A percentile compares a stretch with the other conserved stretches of the same genome.
Evolutionary conservation across 2,797 vertebrate genomes (phyloP).

Genomic region (Erithacus rubecula): DNA sequence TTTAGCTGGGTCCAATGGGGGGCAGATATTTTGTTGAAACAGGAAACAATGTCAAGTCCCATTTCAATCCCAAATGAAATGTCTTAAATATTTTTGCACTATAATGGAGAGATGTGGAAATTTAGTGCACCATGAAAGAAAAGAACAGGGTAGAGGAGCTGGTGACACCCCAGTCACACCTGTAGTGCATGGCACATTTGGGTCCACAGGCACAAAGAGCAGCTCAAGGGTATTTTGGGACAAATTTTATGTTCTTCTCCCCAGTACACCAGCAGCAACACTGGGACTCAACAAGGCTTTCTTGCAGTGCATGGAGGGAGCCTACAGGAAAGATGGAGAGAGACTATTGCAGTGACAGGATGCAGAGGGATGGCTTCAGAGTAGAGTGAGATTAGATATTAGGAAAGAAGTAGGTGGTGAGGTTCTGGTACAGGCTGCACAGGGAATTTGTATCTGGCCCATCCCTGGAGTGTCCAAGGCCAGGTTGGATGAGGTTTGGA

Average conservation of each 20-base stretch:
- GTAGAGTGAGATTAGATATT: not conserved
- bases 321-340: not conserved
- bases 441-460: not conserved
- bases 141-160: not conserved
- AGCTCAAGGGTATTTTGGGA: not conserved
- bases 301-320: not conserved
- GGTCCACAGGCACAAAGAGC: accelerated
- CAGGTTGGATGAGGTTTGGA: not conserved
- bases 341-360: not conserved
- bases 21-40: not conserved
- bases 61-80: not conserved
- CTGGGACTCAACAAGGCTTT: not conserved
- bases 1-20: not conserved
- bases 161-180: accelerated
- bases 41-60: not conserved
- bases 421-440: not conserved
- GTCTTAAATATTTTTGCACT: not conserved
- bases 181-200: accelerated
- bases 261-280: not conserved
- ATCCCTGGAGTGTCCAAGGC: not conserved
- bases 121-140: not conserved
- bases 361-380: not conserved
- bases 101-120: not conserved
- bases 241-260: not conserved
- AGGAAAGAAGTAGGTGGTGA: not conserved